These are phyloP conservation scores for Glossophaga mutica DNA, from an alignment of 2,797 vertebrate species.

Conservation along the genomic window DNA sequence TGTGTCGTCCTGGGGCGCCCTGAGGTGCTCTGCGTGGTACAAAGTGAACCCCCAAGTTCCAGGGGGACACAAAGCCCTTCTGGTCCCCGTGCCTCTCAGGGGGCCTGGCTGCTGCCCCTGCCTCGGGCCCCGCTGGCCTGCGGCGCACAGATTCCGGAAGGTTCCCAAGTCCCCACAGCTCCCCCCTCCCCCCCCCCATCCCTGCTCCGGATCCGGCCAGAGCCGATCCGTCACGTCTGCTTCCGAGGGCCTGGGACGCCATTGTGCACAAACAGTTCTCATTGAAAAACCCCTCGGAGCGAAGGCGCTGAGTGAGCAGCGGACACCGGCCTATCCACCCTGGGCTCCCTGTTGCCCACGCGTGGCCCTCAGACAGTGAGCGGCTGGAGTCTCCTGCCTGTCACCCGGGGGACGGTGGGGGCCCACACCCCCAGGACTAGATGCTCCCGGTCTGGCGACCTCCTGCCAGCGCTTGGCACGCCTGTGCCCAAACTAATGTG, in stretches of 20 bases:
- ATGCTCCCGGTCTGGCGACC: constrained; percentile 78
- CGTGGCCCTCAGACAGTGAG: constrained; percentile 77
- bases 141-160: not conserved
- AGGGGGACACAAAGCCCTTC: not conserved
- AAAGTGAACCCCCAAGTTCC: not conserved
- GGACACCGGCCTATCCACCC: constrained; percentile 54
- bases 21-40: not conserved
- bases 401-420: constrained; percentile 73
- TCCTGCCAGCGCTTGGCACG: constrained; percentile 60
- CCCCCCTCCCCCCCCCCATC: not conserved
- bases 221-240: constrained; percentile 45
- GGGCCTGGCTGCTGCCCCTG: not conserved
- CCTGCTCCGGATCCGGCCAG: not conserved
- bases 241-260: not conserved
- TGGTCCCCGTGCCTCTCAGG: not conserved
- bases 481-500: constrained; percentile 71
- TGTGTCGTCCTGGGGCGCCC: accelerated
- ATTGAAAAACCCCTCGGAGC: constrained; percentile 50
- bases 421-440: constrained; percentile 79
- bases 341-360: constrained; percentile 74
- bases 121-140: not conserved
- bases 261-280: constrained; percentile 68
- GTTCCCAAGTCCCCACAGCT: not conserved
- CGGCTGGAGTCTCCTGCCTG: constrained; percentile 69
- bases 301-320: constrained; percentile 80